Conservation (phyloP, 1,140 invertebrate genomes). For the Drosophila triauraria region DNA sequence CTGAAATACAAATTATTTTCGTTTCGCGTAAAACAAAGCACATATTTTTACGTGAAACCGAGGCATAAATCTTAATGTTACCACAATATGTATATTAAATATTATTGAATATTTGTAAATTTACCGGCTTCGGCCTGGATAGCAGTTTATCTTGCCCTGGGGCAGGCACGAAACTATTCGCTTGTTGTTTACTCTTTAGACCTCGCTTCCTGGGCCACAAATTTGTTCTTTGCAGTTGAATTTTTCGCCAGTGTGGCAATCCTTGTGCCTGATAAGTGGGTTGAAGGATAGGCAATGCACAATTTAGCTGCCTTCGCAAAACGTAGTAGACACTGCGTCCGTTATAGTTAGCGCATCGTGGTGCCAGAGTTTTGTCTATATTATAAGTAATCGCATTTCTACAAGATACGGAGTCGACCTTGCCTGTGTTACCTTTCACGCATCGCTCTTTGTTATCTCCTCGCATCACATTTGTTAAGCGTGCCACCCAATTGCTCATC, state of each 20-base stretch:
- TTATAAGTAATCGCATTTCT: slow-evolving; percentile 82
- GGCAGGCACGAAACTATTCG: slow-evolving; percentile 24
- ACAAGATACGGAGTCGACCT: slow-evolving; percentile 64
- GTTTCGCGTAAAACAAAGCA: too few relatives aligned
- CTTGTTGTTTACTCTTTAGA: slow-evolving; percentile 12
- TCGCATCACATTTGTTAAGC: slow-evolving; percentile 85
- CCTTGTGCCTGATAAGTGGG: slow-evolving; percentile 1
- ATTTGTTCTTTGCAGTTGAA: slow-evolving; percentile 22
- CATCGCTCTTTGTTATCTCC: slow-evolving; percentile 75
- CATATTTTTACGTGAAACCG: too few relatives aligned
- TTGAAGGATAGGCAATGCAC: slow-evolving; percentile 35
- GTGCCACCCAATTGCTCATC: slow-evolving; percentile 88
- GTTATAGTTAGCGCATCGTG: slow-evolving; percentile 87
- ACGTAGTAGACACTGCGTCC: slow-evolving; percentile 88
- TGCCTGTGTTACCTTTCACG: slow-evolving; percentile 70
- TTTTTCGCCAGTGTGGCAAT: slow-evolving; percentile 59
- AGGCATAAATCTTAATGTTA: not conserved
- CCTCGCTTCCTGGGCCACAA: not conserved
- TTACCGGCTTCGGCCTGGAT: not conserved
- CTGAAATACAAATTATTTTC: too few relatives aligned
- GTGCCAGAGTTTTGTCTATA: slow-evolving; percentile 87
- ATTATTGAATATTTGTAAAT: slow-evolving; percentile 51
- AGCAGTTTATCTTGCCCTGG: slow-evolving; percentile 14
- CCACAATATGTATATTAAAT: slow-evolving; percentile 29
- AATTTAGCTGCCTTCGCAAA: slow-evolving; percentile 68